These are phyloP conservation scores for Rhopilema esculentum DNA, from an alignment of 30 jellyfish, hydroid and myxozoan species.

Conservation along the genomic window DNA sequence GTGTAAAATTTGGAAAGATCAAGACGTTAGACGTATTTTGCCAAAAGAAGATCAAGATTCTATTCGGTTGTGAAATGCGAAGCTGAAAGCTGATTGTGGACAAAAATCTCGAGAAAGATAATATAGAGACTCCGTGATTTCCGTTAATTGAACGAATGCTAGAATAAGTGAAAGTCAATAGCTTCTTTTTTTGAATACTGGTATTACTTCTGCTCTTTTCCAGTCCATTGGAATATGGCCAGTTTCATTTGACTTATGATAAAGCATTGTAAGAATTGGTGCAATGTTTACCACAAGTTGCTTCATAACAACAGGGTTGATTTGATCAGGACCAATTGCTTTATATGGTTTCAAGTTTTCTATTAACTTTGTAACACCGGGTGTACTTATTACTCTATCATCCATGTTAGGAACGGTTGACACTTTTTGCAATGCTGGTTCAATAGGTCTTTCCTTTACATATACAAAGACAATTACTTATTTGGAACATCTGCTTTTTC, in stretches of 20 bases:
- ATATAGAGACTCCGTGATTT: too few relatives aligned
- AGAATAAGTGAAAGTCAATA: too few relatives aligned
- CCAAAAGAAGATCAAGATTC: too few relatives aligned
- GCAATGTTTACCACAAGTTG: constrained; percentile 30
- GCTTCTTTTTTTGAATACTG: constrained; percentile 21
- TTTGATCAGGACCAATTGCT: constrained; percentile 35
- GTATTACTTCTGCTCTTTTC: constrained; percentile 36
- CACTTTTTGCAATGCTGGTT: not conserved
- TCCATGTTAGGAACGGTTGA: constrained; percentile 29
- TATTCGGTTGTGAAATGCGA: too few relatives aligned
- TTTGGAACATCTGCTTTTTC: constrained; percentile 37
- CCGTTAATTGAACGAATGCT: too few relatives aligned
- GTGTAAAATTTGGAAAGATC: too few relatives aligned
- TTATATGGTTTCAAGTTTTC: constrained; percentile 29
- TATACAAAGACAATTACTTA: constrained; percentile 37
- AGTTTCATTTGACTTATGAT: constrained; percentile 21
- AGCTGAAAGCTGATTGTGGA: too few relatives aligned
- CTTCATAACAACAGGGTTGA: constrained; percentile 10
- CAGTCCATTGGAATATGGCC: constrained; percentile 29
- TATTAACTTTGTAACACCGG: constrained; percentile 22
- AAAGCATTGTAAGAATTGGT: constrained; percentile 15
- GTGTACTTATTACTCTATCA: constrained; percentile 35
- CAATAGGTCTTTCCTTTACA: constrained; percentile 33
- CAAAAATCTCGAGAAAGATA: too few relatives aligned
- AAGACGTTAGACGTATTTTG: too few relatives aligned